Evolutionary conservation across 2,888 invertebrate genomes (phyloP).

Genomic region (Nematopogon swammerdamellus): DNA sequence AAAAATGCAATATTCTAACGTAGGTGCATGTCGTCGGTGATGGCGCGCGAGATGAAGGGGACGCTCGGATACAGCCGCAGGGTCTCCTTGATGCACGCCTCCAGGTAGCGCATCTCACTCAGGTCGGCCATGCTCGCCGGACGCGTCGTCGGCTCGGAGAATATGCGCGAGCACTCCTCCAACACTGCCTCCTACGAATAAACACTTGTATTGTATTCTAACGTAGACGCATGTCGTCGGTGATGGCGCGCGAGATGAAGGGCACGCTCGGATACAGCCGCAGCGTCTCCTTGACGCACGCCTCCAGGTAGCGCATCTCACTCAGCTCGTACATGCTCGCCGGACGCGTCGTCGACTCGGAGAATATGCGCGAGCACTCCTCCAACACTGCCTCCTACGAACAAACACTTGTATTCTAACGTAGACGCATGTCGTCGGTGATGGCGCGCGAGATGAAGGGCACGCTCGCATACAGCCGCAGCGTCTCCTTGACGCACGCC

Average conservation of each 20-base stretch:
- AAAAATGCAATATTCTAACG: slow-evolving; percentile 38
- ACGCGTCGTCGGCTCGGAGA: too few relatives aligned
- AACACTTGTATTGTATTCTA: slow-evolving; percentile 10
- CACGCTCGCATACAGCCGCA: slow-evolving; percentile 65
- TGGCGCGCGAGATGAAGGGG: slow-evolving; percentile 58
- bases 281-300: slow-evolving; percentile 66
- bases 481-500: slow-evolving; percentile 65
- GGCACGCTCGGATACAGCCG: slow-evolving; percentile 67
- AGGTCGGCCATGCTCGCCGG: slow-evolving; percentile 55
- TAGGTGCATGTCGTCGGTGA: slow-evolving; percentile 58
- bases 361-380: slow-evolving; percentile 33
- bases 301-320: slow-evolving; percentile 65
- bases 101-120: slow-evolving; percentile 62
- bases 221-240: slow-evolving; percentile 61
- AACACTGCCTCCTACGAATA: too few relatives aligned
- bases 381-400: slow-evolving; percentile 33
- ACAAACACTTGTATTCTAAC: background rate
- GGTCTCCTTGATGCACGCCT: slow-evolving; percentile 67
- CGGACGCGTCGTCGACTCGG: slow-evolving; percentile 30
- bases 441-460: slow-evolving; percentile 61
- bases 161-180: slow-evolving; percentile 24
- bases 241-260: slow-evolving; percentile 56
- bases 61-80: slow-evolving; percentile 65
- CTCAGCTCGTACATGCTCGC: slow-evolving; percentile 53
- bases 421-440: slow-evolving; percentile 47